Percentiles rank a stretch among this genome's conserved stretches.
Conservation (phyloP, 2,113 vertebrate genomes). For the Nothoprocta perdicaria region DNA sequence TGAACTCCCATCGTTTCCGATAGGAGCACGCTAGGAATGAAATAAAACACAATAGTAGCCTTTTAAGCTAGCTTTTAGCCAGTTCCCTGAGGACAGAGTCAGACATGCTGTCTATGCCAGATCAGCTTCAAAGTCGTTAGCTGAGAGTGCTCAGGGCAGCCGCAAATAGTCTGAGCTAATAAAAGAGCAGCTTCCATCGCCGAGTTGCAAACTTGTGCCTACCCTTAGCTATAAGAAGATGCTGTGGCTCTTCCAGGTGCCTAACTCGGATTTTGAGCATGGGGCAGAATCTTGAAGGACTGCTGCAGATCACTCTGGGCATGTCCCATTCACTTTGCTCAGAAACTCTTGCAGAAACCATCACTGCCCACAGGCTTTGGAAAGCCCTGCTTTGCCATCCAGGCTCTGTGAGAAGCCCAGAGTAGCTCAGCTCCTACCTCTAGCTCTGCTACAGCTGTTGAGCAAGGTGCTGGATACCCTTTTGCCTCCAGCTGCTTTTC, state of each 20-base stretch:
- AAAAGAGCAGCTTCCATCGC: constrained; percentile 20
- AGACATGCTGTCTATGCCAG: neutral
- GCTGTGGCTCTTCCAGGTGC: neutral
- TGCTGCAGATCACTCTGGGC: neutral
- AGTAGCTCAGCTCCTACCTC: neutral
- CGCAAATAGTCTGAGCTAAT: constrained; percentile 35
- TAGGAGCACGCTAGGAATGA: neutral
- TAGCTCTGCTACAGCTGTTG: neutral
- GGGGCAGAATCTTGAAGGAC: neutral
- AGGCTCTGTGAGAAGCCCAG: neutral
- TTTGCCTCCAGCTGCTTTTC: neutral
- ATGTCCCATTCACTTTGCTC: neutral
- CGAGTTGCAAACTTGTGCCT: neutral
- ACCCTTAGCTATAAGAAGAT: neutral
- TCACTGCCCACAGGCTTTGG: too few species aligned
- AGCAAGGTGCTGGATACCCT: neutral
- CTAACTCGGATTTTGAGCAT: neutral
- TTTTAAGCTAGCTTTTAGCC: constrained; percentile 31
- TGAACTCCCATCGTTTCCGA: neutral
- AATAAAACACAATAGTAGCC: constrained; percentile 15
- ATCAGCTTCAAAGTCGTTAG: constrained; percentile 37
- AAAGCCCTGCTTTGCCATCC: neutral
- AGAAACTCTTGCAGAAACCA: neutral
- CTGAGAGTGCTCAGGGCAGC: constrained; percentile 10
- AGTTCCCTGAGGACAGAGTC: constrained; percentile 24